Base-by-base conservation (phyloP, 1,140 invertebrate species). In the Zelostemma sp. region DNA sequence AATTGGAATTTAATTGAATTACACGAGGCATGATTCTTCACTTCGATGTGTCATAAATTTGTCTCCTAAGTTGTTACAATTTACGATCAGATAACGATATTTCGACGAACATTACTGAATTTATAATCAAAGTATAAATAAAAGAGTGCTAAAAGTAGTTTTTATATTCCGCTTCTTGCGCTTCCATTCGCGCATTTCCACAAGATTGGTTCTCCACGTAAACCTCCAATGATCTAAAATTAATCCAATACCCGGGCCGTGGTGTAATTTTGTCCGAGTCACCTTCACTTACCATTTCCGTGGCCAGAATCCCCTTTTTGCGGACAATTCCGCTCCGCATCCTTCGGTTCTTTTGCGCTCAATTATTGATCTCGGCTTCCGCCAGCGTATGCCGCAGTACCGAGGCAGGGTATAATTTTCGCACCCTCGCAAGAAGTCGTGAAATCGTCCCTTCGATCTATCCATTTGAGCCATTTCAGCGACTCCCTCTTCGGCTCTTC, bases 381-480 rank as follows among this genome's bases (percentile, higher is more conserved):
- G 67, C 66, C 45, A 72, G 54, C 67, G 62, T 57, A 47, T 61
- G 56, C 43, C 56, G 50, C 58, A 53, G 40, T 53, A 55, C 69
- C 58, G 62, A 58, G 50, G 59, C 69, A 66, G 73, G 61, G 64
- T 78, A 73, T 75, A 82, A 82, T 82, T 79, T 82, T 80, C 74
- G 71, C 78, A 73, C 75, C 76, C 74, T 64, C 61, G 60, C 63
- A 62, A 73, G 58, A 67, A 66, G 66, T 66, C 64, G 64, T 61
- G 38, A 68, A 68, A 68, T 72, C 53, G 45, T 65, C 61, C 54
- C 65, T 67, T 28, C 62, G 55, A 57, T 35, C 43, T 51, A 58
- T 64, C 69, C 68, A 60, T 62, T 60, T 38, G 55, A 56, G 53
- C 49, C 55, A 35, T 58, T 45, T 35, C 50, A 18, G 40, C 41